phyloP scores from a whole-genome alignment of 2,113 vertebrate genomes.

The Tachycineta bicolor region DNA sequence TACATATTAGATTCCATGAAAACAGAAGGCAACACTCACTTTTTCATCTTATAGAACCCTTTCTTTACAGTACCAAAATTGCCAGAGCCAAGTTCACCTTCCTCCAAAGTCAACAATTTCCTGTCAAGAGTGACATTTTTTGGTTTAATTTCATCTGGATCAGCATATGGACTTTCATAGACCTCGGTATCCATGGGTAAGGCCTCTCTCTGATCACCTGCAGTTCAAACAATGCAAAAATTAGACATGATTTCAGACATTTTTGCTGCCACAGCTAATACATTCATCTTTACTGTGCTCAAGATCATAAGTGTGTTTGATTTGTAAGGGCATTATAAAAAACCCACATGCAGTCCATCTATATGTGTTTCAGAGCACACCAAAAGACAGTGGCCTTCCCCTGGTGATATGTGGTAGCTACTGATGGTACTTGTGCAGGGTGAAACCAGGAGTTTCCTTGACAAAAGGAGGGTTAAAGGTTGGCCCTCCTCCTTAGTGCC shows the following conservation, averaged over 20 bases:
- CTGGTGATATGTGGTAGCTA: not conserved
- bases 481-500: not conserved
- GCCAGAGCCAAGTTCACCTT: constrained; percentile 93
- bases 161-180: constrained; percentile 95
- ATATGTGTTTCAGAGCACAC: not conserved
- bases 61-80: constrained; percentile 96
- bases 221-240: not conserved
- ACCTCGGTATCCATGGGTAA: constrained; percentile 95
- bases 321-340: not conserved
- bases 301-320: not conserved
- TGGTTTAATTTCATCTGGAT: constrained; percentile 91
- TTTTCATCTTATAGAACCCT: constrained; percentile 91
- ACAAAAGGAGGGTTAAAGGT: not conserved
- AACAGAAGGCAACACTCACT: constrained; percentile 73
- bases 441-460: not conserved
- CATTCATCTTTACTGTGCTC: not conserved
- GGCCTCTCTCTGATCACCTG: constrained; percentile 76
- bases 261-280: not conserved
- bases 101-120: constrained; percentile 83
- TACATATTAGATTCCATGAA: not conserved
- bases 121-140: constrained; percentile 86
- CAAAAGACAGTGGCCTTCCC: not conserved
- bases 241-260: not conserved
- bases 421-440: not conserved
- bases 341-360: not conserved